Evolutionary conservation across 2,888 invertebrate genomes (phyloP).

Genomic region (Bugula neritina): DNA sequence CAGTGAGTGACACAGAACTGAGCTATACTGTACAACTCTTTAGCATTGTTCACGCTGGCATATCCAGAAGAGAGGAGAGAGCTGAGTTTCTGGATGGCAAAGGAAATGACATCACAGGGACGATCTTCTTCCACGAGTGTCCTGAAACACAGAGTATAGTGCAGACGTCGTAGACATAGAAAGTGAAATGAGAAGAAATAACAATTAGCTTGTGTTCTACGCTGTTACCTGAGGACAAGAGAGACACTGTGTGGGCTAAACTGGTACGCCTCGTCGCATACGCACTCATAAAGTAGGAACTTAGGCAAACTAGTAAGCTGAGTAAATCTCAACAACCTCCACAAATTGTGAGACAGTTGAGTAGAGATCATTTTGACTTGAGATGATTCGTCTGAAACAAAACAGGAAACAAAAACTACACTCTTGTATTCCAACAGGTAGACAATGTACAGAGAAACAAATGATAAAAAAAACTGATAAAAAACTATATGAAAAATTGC

Average conservation of each 20-base stretch:
- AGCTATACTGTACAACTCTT: neutral
- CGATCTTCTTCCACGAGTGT: neutral
- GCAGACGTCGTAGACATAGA: too few relatives aligned
- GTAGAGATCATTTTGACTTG: neutral
- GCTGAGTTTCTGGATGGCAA: neutral
- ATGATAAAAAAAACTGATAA: too few relatives aligned
- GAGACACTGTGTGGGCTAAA: neutral
- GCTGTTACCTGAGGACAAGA: neutral
- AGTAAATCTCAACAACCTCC: neutral
- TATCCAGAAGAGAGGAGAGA: neutral
- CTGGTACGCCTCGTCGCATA: neutral
- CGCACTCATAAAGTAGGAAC: neutral
- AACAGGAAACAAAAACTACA: too few relatives aligned
- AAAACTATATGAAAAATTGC: too few relatives aligned
- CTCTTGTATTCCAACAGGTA: too few relatives aligned
- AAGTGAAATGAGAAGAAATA: too few relatives aligned
- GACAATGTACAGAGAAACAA: too few relatives aligned
- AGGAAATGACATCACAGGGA: neutral
- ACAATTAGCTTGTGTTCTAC: too few relatives aligned
- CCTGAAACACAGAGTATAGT: too few relatives aligned
- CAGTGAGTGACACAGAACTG: neutral
- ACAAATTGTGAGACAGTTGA: neutral
- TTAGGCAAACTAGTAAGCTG: neutral
- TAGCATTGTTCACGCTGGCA: neutral
- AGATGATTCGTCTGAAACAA: neutral